Evolutionary conservation across 2,888 invertebrate genomes (phyloP), one percentile per base, ranked within the genome.

Genomic region (Tetragonisca angustula): DNA sequence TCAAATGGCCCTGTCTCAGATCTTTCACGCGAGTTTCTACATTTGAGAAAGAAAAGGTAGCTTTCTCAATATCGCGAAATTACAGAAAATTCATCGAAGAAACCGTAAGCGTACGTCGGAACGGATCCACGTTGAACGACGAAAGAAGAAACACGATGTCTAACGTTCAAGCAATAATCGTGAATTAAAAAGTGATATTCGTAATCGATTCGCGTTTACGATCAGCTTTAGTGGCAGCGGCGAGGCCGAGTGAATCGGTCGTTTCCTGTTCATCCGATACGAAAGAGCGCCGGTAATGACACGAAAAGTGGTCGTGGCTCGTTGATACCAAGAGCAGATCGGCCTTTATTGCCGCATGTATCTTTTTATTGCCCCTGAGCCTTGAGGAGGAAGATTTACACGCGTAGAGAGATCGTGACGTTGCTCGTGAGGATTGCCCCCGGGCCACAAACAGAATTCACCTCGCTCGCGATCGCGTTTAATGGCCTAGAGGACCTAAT

Each of bases 311-410:
- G 56, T 27, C 61, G 74, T 62, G n/a, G 71, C 56, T 49, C 56
- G 77, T 61, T 67, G 80, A 74, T 83, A 67, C 61, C 49, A 54
- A 68, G 70, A 64, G 65, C 71, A 70, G 68, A 80, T 83, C 78
- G 61, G 69, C n/a, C 67, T 87, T 86, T 76, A 81, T 70, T 84
- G 77, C 75, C 73, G 72, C 61, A 65, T 11, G 43, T 74, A 81
- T 83, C 67, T 83, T 83, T 85, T 83, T 85, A 86, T 67, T 76
- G 68, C 79, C 74, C 76, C 69, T n/a, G 32, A 69, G 52, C 69
- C 61, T 36, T 21, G 70, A 54, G 43, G 32, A 36, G 64, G 52
- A 83, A 78, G 73, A 83, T 80, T 79, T 77, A 78, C 77, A 82
- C 61, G 56, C 67, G 56, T 15, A 43, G 43, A 43, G 43, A 43